Evolutionary conservation across 2,888 invertebrate species (phyloP).

Genomic region (Philonicus albiceps): DNA sequence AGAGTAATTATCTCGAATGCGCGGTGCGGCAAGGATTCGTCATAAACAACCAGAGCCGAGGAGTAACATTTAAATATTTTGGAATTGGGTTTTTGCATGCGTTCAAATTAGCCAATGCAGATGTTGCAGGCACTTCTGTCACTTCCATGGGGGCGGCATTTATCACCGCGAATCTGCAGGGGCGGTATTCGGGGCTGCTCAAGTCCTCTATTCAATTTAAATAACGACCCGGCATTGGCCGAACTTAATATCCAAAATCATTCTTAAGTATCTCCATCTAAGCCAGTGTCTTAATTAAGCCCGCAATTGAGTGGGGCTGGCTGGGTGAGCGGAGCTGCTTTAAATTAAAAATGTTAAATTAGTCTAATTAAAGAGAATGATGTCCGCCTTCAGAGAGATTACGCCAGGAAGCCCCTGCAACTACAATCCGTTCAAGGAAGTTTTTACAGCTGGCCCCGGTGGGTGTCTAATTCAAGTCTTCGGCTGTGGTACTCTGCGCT

Average conservation of each 20-base stretch:
- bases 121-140: background rate
- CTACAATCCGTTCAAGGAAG: constrained; percentile 31
- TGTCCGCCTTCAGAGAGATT: constrained; percentile 47
- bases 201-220: constrained; percentile 36
- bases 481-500: background rate
- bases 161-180: constrained; percentile 8
- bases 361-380: constrained; percentile 49
- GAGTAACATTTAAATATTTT: background rate
- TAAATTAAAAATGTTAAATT: constrained; percentile 50
- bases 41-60: background rate
- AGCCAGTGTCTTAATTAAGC: constrained; percentile 29
- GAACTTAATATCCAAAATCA: constrained; percentile 41
- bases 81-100: background rate
- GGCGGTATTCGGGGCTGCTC: background rate
- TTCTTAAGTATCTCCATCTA: constrained; percentile 37
- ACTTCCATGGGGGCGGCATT: background rate
- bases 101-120: background rate
- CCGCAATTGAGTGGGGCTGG: background rate
- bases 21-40: background rate
- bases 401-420: constrained; percentile 12
- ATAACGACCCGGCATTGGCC: constrained; percentile 34
- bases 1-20: background rate
- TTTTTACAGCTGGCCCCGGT: constrained; percentile 7
- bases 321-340: constrained; percentile 13
- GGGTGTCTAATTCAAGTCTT: background rate